Evolutionary conservation across 2,113 vertebrate species (phyloP).

Genomic region (Hyaena hyaena): DNA sequence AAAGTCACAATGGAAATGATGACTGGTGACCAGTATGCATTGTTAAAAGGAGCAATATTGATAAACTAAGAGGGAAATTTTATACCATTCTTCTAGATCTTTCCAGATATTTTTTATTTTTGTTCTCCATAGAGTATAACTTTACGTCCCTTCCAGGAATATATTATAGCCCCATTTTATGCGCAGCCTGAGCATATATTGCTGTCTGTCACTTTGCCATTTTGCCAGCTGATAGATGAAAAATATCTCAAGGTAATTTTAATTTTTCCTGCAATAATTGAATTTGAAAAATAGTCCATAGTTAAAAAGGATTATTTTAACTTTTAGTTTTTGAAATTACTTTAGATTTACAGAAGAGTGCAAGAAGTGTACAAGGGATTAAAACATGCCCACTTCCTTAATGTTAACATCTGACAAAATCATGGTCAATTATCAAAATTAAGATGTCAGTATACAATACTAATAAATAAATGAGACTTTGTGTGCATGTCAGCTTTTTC

Average conservation of each 20-base stretch:
- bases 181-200: fast-evolving
- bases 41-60: not conserved
- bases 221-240: not conserved
- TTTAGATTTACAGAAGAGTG: not conserved
- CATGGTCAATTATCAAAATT: not conserved
- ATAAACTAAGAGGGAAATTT: not conserved
- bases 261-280: not conserved
- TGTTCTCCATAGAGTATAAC: not conserved
- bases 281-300: not conserved
- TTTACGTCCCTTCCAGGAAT: not conserved
- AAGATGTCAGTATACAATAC: not conserved
- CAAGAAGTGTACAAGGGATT: not conserved
- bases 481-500: not conserved
- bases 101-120: not conserved
- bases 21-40: not conserved
- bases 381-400: not conserved
- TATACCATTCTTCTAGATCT: not conserved
- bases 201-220: not conserved
- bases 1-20: not conserved
- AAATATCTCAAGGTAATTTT: not conserved
- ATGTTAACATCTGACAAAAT: not conserved
- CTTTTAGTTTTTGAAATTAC: not conserved
- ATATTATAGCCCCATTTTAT: not conserved
- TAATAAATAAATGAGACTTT: not conserved
- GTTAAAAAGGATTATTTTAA: not conserved